Percentiles rank a stretch among this genome's conserved stretches.
Evolutionary conservation across 2,888 invertebrate genomes (phyloP).

Genomic region (Hydropsyche betteni): DNA sequence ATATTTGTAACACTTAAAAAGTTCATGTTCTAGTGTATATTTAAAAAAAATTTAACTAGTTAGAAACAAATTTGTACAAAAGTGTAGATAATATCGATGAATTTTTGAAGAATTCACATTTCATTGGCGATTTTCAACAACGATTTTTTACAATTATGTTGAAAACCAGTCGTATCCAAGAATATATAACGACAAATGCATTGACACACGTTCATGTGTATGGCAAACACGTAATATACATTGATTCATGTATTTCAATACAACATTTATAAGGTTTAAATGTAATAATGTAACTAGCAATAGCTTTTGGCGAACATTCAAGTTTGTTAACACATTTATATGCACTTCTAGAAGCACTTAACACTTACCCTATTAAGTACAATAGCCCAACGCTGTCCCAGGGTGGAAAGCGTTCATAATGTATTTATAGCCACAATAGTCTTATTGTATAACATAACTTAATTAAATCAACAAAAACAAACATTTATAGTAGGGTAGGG

Average conservation of each 20-base stretch:
- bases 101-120: too few species aligned
- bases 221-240: too few species aligned
- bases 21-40: too few species aligned
- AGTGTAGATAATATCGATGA: too few species aligned
- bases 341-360: conserved; percentile 51
- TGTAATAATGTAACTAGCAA: conserved; percentile 41
- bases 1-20: too few species aligned
- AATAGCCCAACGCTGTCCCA: conserved; percentile 52
- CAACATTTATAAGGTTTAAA: conserved; percentile 23
- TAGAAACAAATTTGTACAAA: too few species aligned
- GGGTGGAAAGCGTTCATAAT: conserved; percentile 51
- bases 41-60: too few species aligned
- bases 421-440: conserved; percentile 51
- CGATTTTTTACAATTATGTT: too few species aligned
- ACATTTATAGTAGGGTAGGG: background rate
- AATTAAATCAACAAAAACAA: background rate
- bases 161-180: too few species aligned
- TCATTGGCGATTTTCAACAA: too few species aligned
- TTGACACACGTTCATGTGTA: too few species aligned
- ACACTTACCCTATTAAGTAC: conserved; percentile 52
- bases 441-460: background rate
- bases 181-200: too few species aligned
- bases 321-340: conserved; percentile 40
- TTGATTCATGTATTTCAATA: conserved; percentile 11
- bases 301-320: conserved; percentile 38